Evolutionary conservation across 23 tunicate species (phyloP).

Genomic region (Oikopleura albicans): DNA sequence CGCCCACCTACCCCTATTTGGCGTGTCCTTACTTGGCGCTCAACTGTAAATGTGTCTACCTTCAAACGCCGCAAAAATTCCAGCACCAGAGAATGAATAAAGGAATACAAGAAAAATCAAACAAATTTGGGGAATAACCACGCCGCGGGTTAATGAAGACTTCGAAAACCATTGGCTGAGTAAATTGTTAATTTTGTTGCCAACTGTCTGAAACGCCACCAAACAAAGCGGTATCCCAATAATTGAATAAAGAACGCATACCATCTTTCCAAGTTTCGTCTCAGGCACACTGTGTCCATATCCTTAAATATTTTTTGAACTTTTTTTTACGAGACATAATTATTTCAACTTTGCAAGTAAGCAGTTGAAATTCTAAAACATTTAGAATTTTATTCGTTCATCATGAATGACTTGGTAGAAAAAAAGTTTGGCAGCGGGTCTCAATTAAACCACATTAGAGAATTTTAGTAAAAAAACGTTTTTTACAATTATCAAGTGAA

Average conservation of each 20-base stretch:
- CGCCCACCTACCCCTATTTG: too few relatives aligned
- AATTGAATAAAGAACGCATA: neutral
- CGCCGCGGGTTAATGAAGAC: neutral
- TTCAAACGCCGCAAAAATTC: neutral
- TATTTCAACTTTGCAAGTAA: neutral
- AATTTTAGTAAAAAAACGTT: too few relatives aligned
- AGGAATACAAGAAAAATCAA: neutral
- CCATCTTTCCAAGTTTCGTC: neutral
- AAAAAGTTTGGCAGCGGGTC: too few relatives aligned
- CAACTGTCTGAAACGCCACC: neutral
- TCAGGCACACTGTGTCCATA: neutral
- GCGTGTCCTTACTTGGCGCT: too few relatives aligned
- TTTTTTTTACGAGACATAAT: too few relatives aligned
- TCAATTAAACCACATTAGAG: too few relatives aligned
- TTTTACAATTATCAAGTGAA: too few relatives aligned
- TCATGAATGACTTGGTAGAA: too few relatives aligned
- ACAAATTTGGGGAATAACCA: neutral
- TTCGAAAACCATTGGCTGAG: neutral
- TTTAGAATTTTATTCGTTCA: too few relatives aligned
- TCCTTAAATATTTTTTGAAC: neutral
- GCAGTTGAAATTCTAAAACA: too few relatives aligned
- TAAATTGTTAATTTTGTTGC: neutral
- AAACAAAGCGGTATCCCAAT: neutral
- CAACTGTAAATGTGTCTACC: too few relatives aligned
- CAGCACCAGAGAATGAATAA: neutral